These are phyloP conservation scores for Montipora sp. DNA, from an alignment of 64 coral and sea anemone species.

Conservation along the genomic window DNA sequence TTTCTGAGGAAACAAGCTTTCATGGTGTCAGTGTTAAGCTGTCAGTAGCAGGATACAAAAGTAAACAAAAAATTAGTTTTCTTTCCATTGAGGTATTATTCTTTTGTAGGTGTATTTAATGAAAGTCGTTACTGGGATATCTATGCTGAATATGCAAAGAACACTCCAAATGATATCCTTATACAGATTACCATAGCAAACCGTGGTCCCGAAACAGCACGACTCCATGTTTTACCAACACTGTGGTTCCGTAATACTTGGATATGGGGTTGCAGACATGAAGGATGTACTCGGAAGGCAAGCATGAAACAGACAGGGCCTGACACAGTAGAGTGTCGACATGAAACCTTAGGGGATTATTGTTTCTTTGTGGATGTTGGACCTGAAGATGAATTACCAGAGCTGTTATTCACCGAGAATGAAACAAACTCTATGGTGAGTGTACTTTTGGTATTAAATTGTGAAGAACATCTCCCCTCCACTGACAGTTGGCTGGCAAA, in stretches of 20 bases:
- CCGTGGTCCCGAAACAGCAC: constrained; percentile 82
- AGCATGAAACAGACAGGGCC: constrained; percentile 67
- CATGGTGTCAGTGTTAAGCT: no score
- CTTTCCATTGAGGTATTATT: background rate
- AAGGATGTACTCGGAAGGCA: constrained; percentile 92
- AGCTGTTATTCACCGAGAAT: constrained; percentile 96
- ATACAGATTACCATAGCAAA: constrained; percentile 93
- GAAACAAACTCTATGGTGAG: constrained; percentile 90
- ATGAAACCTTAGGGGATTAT: constrained; percentile 91
- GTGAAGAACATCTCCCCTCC: background rate
- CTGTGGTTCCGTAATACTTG: constrained; percentile 98
- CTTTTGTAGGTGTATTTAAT: constrained; percentile 76
- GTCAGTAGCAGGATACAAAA: no score
- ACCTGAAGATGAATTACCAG: constrained; percentile 70
- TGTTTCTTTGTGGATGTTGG: constrained; percentile 79
- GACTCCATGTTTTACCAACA: constrained; percentile 89
- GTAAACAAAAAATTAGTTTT: background rate
- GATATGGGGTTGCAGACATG: constrained; percentile 98
- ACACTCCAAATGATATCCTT: constrained; percentile 92
- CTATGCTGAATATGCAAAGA: constrained; percentile 94
- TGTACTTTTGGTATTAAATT: background rate
- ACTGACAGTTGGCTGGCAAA: background rate
- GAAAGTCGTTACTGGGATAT: constrained; percentile 93
- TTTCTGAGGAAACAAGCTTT: no score
- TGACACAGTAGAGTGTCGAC: constrained; percentile 66